Conservation (phyloP, 2,888 invertebrate species). For the Macaria liturata region DNA sequence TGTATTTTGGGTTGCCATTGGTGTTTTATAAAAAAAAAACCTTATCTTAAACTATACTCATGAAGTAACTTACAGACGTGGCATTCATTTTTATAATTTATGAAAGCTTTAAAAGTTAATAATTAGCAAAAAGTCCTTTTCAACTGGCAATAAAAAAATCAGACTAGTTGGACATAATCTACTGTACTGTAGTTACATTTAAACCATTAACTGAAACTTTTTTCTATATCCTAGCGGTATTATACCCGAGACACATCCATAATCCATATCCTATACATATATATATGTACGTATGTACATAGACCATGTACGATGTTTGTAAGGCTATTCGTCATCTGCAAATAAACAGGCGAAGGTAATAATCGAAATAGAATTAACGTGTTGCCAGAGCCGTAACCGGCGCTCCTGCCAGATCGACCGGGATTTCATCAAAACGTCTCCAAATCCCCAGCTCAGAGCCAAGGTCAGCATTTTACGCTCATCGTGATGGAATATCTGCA, state of each 20-base stretch:
- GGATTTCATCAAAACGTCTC: conserved; percentile 52
- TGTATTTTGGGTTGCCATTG: conserved; percentile 46
- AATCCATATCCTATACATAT: too few relatives aligned
- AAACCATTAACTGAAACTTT: too few relatives aligned
- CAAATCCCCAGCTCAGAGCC: conserved; percentile 36
- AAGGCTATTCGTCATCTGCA: conserved; percentile 76
- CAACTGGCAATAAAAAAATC: too few relatives aligned
- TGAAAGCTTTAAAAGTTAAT: too few relatives aligned
- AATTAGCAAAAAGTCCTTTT: too few relatives aligned
- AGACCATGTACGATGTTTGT: conserved; percentile 54
- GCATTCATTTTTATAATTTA: background rate
- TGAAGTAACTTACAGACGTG: background rate
- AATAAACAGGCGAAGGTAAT: conserved; percentile 81
- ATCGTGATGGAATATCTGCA: conserved; percentile 1
- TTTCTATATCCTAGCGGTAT: too few relatives aligned
- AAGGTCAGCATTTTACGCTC: conserved; percentile 24
- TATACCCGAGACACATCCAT: too few relatives aligned
- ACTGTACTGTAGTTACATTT: too few relatives aligned
- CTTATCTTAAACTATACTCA: too few relatives aligned
- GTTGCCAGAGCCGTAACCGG: conserved; percentile 70
- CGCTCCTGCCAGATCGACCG: conserved; percentile 66
- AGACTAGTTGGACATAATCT: too few relatives aligned
- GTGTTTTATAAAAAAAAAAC: conserved; percentile 35
- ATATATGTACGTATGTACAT: background rate
- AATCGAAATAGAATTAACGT: conserved; percentile 81